Evolutionary conservation across 2,888 invertebrate genomes (phyloP), one percentile per base, ranked within the genome.

Genomic region (Lathronympha strigana): DNA sequence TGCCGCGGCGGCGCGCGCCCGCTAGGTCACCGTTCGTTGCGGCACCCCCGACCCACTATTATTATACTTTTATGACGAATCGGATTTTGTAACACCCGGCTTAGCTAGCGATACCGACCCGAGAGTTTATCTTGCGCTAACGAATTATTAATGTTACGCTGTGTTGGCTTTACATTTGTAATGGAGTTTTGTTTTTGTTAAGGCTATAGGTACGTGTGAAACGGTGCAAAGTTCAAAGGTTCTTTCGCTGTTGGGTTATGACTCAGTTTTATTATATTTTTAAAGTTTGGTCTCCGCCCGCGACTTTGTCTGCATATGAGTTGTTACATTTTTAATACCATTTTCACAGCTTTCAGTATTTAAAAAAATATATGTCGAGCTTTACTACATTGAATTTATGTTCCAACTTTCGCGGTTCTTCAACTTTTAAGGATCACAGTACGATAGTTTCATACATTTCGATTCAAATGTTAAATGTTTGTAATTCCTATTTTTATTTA

Each of bases 61-160:
- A 90, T 90, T 91, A 90, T 89, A 90, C 87, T 92, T 92, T 92
- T 92, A 92, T 92, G 91, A 92, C 89, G 88, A 88, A 90, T 91
- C 88, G 84, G 87, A 86, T 90, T 89, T 90, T 86, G 85, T 84
- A 84, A 82, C 81, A 80, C 79, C 77, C 78, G 78, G 78, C 82
- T 83, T 84, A 84, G 82, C 63, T 78, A 77, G 73, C 78, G 80
- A 80, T 75, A 76, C 79, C 76, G 79, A 79, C 79, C 76, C 75
- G 71, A 74, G 76, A 72, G 71, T 64, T 67, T 64, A 67, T 64
- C 64, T 64, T 64, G 58, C 45, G 58, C 58, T 60, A 64, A 64
- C 64, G 64, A 64, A 64, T 64, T 64, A 64, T 64, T 60, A 64
- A 64, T 64, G 63, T 50, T 33, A 50, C 50, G 50, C 50, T 50